Evolutionary conservation across 2,797 vertebrate genomes (phyloP), one percentile per base, ranked within the genome.

Genomic region (Pseudomugil tenellus): DNA sequence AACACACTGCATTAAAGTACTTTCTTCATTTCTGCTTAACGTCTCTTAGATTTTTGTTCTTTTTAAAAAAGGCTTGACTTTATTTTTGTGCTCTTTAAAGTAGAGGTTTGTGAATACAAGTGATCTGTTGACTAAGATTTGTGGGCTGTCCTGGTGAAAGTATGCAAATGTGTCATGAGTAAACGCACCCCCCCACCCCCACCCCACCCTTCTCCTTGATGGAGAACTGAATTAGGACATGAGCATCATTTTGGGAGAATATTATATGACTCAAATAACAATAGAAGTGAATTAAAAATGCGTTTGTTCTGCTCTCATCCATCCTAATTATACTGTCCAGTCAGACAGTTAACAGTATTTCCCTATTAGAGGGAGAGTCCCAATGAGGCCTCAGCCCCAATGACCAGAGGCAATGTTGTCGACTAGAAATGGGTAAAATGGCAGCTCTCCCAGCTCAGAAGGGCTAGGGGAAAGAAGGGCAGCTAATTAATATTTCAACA

Each of bases 401-500:
- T 87, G 85, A 87, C 89, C 83, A 58, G 63, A 62, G 82, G 84
- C 84, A 69, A 72, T 81, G 77, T 79, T 87, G 80, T 76, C 52
- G 77, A 87, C 84, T 74, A 77, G 61, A 86, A 89, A 54, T 66
- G 70, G 81, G 70, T 67, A 64, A 86, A 85, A 71, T 88, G 87
- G 87, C 87, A 89, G 71, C 67, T 72, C 72, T 90, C 87, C 81
- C 83, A 75, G 80, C 77, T 79, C 67, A 32, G 61, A 83, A 70
- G 49, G 78, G 77, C 75, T 39, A 58, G 73, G 72, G 59, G 73
- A 80, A 76, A 81, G 64, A 56, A 78, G 46, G 68, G 51, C 34
- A 14, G 72, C 65, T 67, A 80, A 89, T 92, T 87, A 90, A 89
- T 89, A 91, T 87, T 91, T 89, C 69, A 90, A 90, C 81, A 86